Base-by-base conservation (phyloP, 2,888 invertebrate species). In the Ommatoiulus sabulosus region DNA sequence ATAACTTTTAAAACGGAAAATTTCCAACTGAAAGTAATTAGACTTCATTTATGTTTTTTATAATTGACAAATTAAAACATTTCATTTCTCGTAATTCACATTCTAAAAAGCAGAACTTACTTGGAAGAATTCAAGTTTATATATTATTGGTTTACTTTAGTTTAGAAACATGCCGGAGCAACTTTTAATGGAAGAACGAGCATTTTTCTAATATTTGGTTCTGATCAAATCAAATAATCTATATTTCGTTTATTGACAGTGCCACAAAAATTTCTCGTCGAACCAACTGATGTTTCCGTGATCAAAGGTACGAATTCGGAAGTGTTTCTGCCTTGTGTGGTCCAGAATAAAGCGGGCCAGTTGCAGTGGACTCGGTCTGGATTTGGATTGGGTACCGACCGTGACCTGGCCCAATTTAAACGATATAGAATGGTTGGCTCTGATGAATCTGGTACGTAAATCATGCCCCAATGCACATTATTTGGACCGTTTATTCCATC, bases 321-420 rank as follows among this genome's bases (percentile, higher is more conserved):
- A 15, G 88, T 89, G 17, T 20, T 88, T 44, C 93, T 98, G 89
- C 97, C 97, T 5, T 99, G 98, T 93, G 97, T 91, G 80, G 97
- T 98, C 44, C 95, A 97, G 92, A 95, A 96, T 92, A 97, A 97
- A 92, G 95, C 95, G 85, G 99, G 99, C 0, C 95, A 96, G 88
- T 94, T 99, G 88, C 99, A 99, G 93, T 99, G 99, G 99, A 98
- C 98, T 89, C 97, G 97, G 92, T 98, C 98, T 92, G 98, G 97
- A 92, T 99, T 98, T 92, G 99, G 98, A 0, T 94, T 99, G 52
- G 99, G 99, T 0, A 95, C 96, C 0, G 97, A 98, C 92, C 94
- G 98, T 90, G 96, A 97, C 91, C 94, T 99, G 89, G 96, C 97
- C 89, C 97, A 97, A 72, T 99, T 97, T 93, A 97, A 97, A 90